Conservation (phyloP, 1,140 invertebrate species). For the Drosophila rufa region DNA sequence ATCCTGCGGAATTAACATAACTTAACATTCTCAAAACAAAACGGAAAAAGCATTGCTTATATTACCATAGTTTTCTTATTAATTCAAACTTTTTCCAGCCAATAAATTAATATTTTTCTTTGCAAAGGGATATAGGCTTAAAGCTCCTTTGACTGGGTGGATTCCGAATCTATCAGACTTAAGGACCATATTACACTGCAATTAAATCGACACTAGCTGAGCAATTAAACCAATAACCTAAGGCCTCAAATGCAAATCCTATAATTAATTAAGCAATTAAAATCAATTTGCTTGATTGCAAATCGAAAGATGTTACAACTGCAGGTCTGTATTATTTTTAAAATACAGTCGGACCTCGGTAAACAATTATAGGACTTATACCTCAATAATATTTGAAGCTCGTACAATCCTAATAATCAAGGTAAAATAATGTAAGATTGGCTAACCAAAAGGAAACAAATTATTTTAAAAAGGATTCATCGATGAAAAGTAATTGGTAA, state of each 20-base stretch:
- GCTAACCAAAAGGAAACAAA: too few species aligned
- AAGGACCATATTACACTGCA: neutral
- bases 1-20: too few species aligned
- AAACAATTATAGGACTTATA: neutral
- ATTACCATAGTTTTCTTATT: neutral
- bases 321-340: neutral
- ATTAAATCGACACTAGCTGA: constrained; percentile 24
- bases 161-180: neutral
- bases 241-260: neutral
- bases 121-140: too few species aligned
- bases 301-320: neutral
- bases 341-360: neutral
- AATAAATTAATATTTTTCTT: too few species aligned
- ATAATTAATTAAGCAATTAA: constrained; percentile 13
- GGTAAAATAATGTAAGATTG: too few species aligned
- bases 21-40: too few species aligned
- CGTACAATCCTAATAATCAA: too few species aligned
- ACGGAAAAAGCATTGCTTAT: too few species aligned
- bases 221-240: neutral
- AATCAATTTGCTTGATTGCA: neutral
- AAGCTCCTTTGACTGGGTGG: neutral
- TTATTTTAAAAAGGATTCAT: too few species aligned
- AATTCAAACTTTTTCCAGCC: neutral
- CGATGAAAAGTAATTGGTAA: too few species aligned
- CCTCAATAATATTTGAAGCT: neutral